Conservation (phyloP, 2,888 invertebrate species). For the Megamerina dolium region DNA sequence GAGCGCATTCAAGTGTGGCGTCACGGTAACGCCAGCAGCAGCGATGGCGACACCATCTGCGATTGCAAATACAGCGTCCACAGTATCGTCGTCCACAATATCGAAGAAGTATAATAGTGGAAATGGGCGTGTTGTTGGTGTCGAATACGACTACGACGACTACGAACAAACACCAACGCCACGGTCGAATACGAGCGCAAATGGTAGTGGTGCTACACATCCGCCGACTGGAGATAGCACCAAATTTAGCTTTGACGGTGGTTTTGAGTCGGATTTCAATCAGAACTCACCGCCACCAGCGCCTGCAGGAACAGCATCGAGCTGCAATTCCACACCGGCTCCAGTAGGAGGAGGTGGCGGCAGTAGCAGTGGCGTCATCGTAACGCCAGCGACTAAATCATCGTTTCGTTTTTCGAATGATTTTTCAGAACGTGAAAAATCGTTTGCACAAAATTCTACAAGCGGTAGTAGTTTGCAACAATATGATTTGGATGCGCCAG, state of each 20-base stretch:
- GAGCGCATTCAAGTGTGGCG: conserved; percentile 21
- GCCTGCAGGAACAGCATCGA: conserved; percentile 38
- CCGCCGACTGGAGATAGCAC: conserved; percentile 15
- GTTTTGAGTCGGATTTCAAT: conserved; percentile 50
- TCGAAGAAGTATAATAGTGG: conserved; percentile 21
- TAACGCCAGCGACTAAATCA: conserved; percentile 36
- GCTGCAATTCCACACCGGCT: conserved; percentile 41
- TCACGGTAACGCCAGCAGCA: conserved; percentile 8
- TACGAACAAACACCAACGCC: conserved; percentile 45
- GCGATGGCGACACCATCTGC: conserved; percentile 19
- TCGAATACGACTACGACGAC: conserved; percentile 40
- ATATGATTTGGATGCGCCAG: conserved; percentile 25
- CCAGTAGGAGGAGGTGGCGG: no score
- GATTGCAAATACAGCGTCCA: background rate
- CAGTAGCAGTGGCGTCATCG: conserved; percentile 26
- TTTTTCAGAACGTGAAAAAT: conserved; percentile 49
- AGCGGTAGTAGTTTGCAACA: conserved; percentile 23
- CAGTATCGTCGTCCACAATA: conserved; percentile 1
- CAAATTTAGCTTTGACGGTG: conserved; percentile 47
- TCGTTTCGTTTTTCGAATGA: conserved; percentile 58
- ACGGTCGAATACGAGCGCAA: conserved; percentile 39
- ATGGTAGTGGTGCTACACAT: conserved; percentile 27
- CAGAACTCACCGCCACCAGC: conserved; percentile 39
- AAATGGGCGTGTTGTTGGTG: conserved; percentile 24
- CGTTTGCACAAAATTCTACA: conserved; percentile 13